phyloP scores from a whole-genome alignment of 1,140 invertebrate genomes.

The Leptopilina boulardi region DNA sequence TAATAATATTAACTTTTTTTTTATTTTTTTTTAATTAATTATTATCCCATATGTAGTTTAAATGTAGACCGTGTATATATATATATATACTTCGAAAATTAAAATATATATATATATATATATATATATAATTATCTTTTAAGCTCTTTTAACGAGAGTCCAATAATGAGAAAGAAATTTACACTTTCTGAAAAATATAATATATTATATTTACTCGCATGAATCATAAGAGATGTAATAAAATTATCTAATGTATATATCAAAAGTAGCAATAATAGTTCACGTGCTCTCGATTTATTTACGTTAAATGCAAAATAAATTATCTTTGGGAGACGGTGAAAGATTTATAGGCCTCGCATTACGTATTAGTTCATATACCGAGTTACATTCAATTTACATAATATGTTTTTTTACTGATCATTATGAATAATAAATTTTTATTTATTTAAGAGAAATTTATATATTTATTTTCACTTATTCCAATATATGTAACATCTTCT shows the following conservation, averaged over 20 bases:
- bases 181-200: background rate
- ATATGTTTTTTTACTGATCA: background rate
- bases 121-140: no score
- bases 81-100: no score
- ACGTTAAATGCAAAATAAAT: background rate
- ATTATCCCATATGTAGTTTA: no score
- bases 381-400: background rate
- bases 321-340: background rate
- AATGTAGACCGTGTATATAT: no score
- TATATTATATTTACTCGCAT: background rate
- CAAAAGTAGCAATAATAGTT: background rate
- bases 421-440: background rate
- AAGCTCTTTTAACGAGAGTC: no score
- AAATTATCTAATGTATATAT: background rate
- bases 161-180: background rate
- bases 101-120: no score
- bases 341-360: background rate
- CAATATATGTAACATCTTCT: no score
- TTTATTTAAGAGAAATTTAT: background rate
- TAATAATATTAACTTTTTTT: no score
- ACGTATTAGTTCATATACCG: background rate
- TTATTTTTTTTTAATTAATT: no score
- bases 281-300: background rate
- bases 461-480: no score
- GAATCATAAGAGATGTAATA: background rate